Evolutionary conservation across 2,113 vertebrate species (phyloP).

Genomic region (Tapirus terrestris): DNA sequence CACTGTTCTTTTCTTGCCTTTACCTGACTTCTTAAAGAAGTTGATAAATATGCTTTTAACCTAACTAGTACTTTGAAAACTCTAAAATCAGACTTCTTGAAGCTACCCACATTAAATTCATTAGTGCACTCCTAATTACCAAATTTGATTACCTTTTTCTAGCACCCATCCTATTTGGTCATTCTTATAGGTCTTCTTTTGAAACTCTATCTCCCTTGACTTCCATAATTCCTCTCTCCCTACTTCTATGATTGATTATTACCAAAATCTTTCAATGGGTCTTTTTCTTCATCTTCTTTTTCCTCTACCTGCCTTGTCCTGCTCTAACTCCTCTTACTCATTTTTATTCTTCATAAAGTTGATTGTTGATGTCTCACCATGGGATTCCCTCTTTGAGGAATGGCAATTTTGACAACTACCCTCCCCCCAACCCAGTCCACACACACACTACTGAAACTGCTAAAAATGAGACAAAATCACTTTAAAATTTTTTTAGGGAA

Average conservation of each 20-base stretch:
- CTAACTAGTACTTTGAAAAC: neutral
- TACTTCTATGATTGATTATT: neutral
- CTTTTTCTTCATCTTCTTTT: neutral
- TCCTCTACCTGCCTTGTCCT: neutral
- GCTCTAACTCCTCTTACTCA: neutral
- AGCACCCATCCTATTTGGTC: neutral
- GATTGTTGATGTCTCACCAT: neutral
- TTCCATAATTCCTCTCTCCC: neutral
- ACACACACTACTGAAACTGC: neutral
- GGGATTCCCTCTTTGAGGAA: neutral
- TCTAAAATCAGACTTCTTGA: neutral
- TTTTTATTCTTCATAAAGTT: neutral
- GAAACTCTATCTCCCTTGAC: neutral
- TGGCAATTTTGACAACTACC: neutral
- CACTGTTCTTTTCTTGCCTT: neutral
- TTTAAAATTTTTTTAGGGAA: neutral
- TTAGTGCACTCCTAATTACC: neutral
- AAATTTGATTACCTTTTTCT: neutral
- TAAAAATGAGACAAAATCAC: neutral
- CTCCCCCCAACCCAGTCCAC: no score
- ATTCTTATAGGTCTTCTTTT: neutral
- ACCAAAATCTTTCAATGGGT: neutral
- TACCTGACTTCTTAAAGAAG: neutral
- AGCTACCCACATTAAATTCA: neutral
- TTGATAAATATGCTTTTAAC: neutral